Evolutionary conservation across 2,888 invertebrate species (phyloP).

Genomic region (Spodoptera littoralis): DNA sequence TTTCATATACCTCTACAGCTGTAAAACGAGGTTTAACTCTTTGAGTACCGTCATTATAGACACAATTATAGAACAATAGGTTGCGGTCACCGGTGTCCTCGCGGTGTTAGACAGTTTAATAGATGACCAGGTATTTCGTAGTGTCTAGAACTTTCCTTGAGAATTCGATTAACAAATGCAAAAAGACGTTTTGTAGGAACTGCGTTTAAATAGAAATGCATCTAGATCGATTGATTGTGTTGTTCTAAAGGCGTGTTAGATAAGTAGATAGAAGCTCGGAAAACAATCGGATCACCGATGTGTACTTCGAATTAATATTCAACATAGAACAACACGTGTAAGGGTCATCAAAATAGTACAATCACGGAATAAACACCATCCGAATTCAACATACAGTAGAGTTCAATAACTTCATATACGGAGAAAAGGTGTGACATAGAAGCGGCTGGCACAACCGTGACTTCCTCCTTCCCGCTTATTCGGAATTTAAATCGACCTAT

Average conservation of each 20-base stretch:
- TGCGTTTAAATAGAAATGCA: too few species aligned
- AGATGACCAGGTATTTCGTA: too few species aligned
- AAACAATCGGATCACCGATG: slow-evolving; percentile 23
- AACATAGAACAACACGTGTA: slow-evolving; percentile 51
- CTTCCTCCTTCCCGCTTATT: slow-evolving; percentile 88
- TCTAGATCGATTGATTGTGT: too few species aligned
- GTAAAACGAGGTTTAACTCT: neutral
- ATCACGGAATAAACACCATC: slow-evolving; percentile 65
- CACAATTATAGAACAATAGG: too few species aligned
- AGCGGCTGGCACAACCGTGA: slow-evolving; percentile 78
- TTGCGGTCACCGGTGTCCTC: too few species aligned
- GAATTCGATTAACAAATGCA: too few species aligned
- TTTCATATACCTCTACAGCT: neutral
- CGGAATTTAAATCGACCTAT: slow-evolving; percentile 87
- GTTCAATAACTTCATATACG: slow-evolving; percentile 86
- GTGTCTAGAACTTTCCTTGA: too few species aligned
- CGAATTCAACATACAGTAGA: slow-evolving; percentile 62
- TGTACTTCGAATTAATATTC: slow-evolving; percentile 42
- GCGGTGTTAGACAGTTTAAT: too few species aligned
- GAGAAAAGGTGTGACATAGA: slow-evolving; percentile 88
- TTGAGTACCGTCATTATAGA: too few species aligned
- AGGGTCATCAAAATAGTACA: slow-evolving; percentile 59
- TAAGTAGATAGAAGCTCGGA: slow-evolving; percentile 1
- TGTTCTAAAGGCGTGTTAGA: neutral
- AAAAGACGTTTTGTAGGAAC: too few species aligned